Conservation (phyloP, 2,113 vertebrate genomes). For the Nothocercus nigrocapillus region DNA sequence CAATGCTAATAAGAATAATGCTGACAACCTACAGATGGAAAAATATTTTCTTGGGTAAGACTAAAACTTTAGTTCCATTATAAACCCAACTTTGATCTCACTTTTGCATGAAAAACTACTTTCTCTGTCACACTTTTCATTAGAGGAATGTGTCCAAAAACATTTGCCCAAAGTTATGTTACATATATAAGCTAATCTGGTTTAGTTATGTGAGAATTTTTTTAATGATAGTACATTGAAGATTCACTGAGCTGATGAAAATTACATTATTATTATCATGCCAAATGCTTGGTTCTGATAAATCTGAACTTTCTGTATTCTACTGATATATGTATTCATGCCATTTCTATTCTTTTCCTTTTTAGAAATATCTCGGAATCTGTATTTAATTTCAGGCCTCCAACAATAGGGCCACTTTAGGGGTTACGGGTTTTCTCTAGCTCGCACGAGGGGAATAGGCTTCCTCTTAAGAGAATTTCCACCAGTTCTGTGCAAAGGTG, state of each 20-base stretch:
- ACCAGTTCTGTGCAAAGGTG: neutral
- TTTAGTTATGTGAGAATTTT: neutral
- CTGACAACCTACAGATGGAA: slow-evolving; percentile 43
- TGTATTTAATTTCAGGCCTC: neutral
- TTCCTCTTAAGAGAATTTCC: neutral
- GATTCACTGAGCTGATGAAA: neutral
- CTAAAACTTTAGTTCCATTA: slow-evolving; percentile 31
- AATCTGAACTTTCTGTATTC: neutral
- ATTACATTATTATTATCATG: neutral
- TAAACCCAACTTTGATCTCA: slow-evolving; percentile 32
- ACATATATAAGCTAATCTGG: neutral
- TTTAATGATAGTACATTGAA: neutral
- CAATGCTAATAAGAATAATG: neutral
- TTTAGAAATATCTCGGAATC: neutral
- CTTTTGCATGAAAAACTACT: slow-evolving; percentile 31
- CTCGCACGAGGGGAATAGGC: neutral
- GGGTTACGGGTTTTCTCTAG: neutral
- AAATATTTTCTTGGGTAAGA: slow-evolving; percentile 63
- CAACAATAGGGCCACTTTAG: neutral
- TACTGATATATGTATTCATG: neutral
- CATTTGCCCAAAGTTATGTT: neutral
- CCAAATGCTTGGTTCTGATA: slow-evolving; percentile 2
- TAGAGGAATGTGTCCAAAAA: neutral
- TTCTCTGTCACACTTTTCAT: neutral
- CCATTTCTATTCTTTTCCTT: neutral